phyloP scores from a whole-genome alignment of 2,888 invertebrate genomes.

The Oasisia sp. region DNA sequence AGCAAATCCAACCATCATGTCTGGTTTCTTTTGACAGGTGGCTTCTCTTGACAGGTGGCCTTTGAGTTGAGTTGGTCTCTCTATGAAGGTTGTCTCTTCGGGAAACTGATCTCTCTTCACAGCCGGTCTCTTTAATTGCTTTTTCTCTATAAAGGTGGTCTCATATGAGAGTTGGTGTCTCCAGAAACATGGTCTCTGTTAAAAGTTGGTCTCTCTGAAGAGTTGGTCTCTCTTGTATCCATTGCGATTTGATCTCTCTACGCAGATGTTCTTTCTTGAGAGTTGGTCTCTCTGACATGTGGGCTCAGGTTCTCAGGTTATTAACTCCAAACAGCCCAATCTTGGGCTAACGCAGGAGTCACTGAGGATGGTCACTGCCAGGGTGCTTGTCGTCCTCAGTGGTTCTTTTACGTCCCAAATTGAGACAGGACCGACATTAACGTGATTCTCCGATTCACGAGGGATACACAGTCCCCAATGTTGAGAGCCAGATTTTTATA shows the following conservation, averaged over 20 bases:
- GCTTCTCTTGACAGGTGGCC: neutral
- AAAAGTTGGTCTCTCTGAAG: no score
- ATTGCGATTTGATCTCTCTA: neutral
- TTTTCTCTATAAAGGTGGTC: neutral
- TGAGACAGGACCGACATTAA: no score
- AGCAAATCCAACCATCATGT: neutral
- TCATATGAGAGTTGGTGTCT: neutral
- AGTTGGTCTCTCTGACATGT: neutral
- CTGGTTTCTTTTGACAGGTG: neutral
- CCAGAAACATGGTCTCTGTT: neutral
- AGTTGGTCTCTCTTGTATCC: neutral
- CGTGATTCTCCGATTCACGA: no score
- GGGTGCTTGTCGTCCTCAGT: no score
- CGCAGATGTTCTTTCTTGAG: neutral
- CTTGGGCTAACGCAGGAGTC: no score
- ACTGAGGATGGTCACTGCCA: no score
- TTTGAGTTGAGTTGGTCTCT: neutral
- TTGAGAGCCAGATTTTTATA: no score
- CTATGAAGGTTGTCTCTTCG: neutral
- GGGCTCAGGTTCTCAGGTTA: no score
- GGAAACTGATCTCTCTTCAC: neutral
- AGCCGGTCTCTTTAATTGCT: neutral
- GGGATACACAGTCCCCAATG: no score
- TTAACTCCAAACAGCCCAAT: no score
- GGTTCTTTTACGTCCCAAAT: no score